Conservation (phyloP, 2,888 invertebrate genomes). For the Caenorhabditis drosophilae region DNA sequence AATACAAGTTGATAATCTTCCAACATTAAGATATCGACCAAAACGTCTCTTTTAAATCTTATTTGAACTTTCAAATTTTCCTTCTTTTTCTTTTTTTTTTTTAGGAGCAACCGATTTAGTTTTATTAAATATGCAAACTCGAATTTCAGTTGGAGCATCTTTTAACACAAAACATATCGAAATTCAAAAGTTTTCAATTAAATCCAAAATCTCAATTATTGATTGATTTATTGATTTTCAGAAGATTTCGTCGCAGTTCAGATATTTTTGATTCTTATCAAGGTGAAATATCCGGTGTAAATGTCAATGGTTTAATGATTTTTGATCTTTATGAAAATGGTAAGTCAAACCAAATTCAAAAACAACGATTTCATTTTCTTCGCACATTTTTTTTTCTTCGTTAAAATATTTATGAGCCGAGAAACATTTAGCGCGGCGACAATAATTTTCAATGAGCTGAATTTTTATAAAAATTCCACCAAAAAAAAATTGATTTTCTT, state of each 20-base stretch:
- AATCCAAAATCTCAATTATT: no score
- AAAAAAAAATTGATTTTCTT: no score
- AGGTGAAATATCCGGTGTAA: slow-evolving; percentile 63
- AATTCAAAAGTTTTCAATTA: background rate
- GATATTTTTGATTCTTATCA: slow-evolving; percentile 60
- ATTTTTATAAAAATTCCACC: no score
- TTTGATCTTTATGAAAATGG: slow-evolving; percentile 62
- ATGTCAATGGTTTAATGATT: slow-evolving; percentile 63
- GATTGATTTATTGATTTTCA: no score
- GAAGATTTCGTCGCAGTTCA: slow-evolving; percentile 12
- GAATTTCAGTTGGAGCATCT: slow-evolving; percentile 60
- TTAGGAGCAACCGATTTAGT: slow-evolving; percentile 50
- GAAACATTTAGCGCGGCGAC: no score
- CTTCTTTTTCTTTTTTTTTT: background rate
- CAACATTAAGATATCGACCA: slow-evolving; percentile 58
- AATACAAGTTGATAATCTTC: slow-evolving; percentile 53
- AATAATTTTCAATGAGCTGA: no score
- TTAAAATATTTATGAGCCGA: slow-evolving; percentile 5
- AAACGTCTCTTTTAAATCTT: slow-evolving; percentile 25
- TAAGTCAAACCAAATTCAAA: slow-evolving; percentile 16
- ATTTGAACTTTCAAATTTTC: background rate
- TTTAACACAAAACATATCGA: slow-evolving; percentile 49
- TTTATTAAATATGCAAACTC: slow-evolving; percentile 61
- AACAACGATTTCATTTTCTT: background rate
- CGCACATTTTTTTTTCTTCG: background rate